These are phyloP conservation scores for Phalacrocorax aristotelis DNA, from an alignment of 2,113 vertebrate species.

Conservation along the genomic window DNA sequence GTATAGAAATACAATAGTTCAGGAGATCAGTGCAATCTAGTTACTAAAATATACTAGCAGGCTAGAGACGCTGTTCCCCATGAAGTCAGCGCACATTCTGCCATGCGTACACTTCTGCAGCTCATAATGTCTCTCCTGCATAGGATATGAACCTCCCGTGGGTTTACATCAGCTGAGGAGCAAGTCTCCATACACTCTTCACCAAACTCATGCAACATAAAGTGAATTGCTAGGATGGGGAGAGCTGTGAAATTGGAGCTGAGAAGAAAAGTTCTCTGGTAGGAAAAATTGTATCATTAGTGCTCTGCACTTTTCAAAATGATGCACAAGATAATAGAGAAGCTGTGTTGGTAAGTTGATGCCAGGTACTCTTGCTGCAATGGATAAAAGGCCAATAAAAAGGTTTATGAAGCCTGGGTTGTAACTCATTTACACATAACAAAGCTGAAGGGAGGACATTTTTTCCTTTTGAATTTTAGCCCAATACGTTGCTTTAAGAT, in stretches of 20 bases:
- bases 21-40: neutral
- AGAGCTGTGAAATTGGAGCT: neutral
- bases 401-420: neutral
- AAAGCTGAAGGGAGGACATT: neutral
- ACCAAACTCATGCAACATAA: neutral
- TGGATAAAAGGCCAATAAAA: neutral
- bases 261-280: neutral
- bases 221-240: neutral
- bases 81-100: neutral
- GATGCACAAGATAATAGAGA: neutral
- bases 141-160: neutral
- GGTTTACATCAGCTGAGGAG: neutral
- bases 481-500: neutral
- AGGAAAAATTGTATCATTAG: neutral
- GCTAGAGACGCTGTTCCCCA: neutral
- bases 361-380: neutral
- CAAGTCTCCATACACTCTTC: neutral
- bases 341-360: neutral
- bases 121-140: neutral
- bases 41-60: neutral
- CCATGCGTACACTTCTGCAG: neutral
- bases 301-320: neutral
- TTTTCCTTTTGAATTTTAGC: neutral
- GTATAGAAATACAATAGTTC: neutral
- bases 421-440: neutral